Percentiles rank a stretch among this genome's conserved stretches.
phyloP scores from a whole-genome alignment of 2,797 vertebrate genomes.

The Falco naumanni region DNA sequence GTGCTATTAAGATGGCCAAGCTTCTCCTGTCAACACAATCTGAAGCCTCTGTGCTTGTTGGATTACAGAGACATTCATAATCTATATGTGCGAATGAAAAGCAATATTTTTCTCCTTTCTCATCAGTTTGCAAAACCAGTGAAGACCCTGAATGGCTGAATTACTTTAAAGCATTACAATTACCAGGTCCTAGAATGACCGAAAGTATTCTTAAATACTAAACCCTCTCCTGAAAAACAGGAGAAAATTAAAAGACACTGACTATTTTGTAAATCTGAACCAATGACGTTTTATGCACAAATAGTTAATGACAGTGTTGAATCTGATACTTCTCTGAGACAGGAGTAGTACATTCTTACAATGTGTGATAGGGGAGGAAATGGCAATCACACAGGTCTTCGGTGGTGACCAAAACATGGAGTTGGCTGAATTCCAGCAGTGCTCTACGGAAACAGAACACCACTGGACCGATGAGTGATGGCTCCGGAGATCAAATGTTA shows the following conservation, averaged over 20 bases:
- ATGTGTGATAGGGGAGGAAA: conserved; percentile 2
- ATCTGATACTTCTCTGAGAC: neutral
- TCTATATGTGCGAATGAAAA: neutral
- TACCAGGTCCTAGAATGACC: neutral
- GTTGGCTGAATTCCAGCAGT: conserved; percentile 33
- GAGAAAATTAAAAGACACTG: neutral
- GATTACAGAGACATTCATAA: neutral
- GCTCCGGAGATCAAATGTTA: conserved; percentile 5
- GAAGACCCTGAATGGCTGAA: neutral
- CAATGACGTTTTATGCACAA: neutral
- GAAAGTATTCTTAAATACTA: neutral
- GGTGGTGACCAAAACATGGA: neutral
- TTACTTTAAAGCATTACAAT: neutral
- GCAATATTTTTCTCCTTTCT: neutral
- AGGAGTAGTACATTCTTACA: neutral
- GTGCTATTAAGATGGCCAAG: neutral
- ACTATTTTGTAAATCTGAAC: neutral
- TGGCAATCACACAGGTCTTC: conserved; percentile 1
- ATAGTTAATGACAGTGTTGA: neutral
- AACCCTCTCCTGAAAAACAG: neutral
- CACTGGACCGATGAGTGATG: neutral
- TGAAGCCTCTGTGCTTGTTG: neutral
- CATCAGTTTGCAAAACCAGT: neutral
- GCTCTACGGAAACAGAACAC: conserved; percentile 18
- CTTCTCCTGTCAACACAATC: neutral